Conservation (phyloP, 2,888 invertebrate species). For the Trachelus tabidus region DNA sequence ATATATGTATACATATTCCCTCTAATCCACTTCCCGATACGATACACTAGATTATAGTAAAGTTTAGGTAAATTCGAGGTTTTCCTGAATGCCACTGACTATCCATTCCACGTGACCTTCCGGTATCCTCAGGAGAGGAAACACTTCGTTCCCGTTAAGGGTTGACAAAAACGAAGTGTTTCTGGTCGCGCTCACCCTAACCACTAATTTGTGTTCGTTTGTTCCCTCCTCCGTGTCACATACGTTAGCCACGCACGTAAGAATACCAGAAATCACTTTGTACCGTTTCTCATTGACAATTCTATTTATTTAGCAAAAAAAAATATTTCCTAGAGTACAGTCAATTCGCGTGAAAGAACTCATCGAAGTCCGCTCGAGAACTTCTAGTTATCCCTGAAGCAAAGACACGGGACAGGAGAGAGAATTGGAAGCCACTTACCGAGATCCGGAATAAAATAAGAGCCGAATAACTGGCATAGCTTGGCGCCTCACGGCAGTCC, state of each 20-base stretch:
- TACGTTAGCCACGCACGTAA: neutral
- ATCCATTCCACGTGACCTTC: neutral
- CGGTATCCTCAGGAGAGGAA: slow-evolving; percentile 5
- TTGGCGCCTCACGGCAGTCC: slow-evolving; percentile 58
- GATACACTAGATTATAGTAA: neutral
- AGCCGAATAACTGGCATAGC: slow-evolving; percentile 56
- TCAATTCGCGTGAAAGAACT: neutral
- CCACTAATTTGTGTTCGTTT: slow-evolving; percentile 26
- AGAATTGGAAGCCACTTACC: slow-evolving; percentile 1
- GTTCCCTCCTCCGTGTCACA: neutral
- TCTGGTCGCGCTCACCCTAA: slow-evolving; percentile 25
- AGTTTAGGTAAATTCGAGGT: neutral
- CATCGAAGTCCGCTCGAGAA: neutral
- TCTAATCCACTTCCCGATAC: neutral
- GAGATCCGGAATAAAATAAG: slow-evolving; percentile 40
- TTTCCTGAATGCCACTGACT: neutral
- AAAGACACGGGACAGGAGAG: neutral
- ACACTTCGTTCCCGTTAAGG: slow-evolving; percentile 23
- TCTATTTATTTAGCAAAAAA: neutral
- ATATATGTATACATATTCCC: neutral
- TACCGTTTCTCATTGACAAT: neutral
- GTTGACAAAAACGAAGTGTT: slow-evolving; percentile 38
- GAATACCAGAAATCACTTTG: neutral
- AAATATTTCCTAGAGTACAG: neutral
- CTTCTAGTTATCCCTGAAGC: neutral